Evolutionary conservation across 2,888 invertebrate species (phyloP).

Genomic region (Cheiracanthium punctorium): DNA sequence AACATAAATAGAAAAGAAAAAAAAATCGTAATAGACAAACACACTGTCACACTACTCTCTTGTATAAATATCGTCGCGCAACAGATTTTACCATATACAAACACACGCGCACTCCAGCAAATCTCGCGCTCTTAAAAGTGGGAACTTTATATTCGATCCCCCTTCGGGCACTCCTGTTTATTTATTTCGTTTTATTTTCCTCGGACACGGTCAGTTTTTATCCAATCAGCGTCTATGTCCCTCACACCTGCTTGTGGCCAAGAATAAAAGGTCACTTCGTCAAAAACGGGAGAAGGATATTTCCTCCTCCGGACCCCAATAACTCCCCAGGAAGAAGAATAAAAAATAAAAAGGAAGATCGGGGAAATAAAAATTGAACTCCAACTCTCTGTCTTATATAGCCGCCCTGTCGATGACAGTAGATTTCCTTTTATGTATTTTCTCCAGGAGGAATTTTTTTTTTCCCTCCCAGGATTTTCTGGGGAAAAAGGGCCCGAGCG

Average conservation of each 20-base stretch:
- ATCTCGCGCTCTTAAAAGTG: too few relatives aligned
- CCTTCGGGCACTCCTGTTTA: neutral
- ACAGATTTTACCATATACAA: conserved; percentile 8
- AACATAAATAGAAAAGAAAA: too few relatives aligned
- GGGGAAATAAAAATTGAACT: conserved; percentile 51
- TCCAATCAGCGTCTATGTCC: conserved; percentile 67
- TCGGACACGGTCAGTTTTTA: conserved; percentile 66
- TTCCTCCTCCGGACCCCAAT: conserved; percentile 26
- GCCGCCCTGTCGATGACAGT: conserved; percentile 56
- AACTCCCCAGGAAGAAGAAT: conserved; percentile 4
- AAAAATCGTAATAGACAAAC: too few relatives aligned
- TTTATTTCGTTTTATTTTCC: conserved; percentile 52
- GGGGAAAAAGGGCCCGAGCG: conserved; percentile 22
- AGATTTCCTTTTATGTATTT: conserved; percentile 48
- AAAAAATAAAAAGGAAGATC: neutral
- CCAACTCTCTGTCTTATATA: conserved; percentile 44
- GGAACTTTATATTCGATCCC: conserved; percentile 1
- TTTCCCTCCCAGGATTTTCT: conserved; percentile 14
- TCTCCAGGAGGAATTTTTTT: conserved; percentile 17
- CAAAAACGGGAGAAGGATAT: conserved; percentile 45
- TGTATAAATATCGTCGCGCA: too few relatives aligned
- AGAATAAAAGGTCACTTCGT: conserved; percentile 70
- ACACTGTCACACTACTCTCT: too few relatives aligned
- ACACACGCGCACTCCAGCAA: conserved; percentile 4
- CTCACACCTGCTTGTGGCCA: conserved; percentile 67